Evolutionary conservation across 1,140 invertebrate species (phyloP).

Genomic region (Schlechtendalia chinensis): DNA sequence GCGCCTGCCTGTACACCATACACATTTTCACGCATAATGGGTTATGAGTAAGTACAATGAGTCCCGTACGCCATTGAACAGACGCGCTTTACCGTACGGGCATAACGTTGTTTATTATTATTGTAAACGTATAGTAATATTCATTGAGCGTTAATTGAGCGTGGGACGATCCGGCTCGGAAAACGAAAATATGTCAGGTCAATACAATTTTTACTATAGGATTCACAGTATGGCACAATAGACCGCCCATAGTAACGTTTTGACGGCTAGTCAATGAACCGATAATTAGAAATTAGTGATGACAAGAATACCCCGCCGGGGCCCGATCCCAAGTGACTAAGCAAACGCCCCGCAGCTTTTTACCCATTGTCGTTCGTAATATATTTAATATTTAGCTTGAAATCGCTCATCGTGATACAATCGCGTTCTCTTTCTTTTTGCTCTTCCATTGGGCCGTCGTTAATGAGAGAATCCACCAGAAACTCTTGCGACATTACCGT

Average conservation of each 20-base stretch:
- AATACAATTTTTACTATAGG: constrained; percentile 13
- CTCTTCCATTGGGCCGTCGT: not conserved
- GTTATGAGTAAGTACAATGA: too few relatives aligned
- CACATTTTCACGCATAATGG: too few relatives aligned
- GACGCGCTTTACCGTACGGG: too few relatives aligned
- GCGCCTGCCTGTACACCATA: too few relatives aligned
- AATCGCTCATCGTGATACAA: constrained; percentile 37
- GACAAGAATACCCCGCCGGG: constrained; percentile 35
- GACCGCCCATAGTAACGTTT: constrained; percentile 46
- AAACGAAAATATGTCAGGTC: constrained; percentile 34
- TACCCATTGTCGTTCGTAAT: constrained; percentile 37
- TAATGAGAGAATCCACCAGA: not conserved
- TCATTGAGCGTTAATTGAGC: constrained; percentile 44
- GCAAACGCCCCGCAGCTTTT: constrained; percentile 46
- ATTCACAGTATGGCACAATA: constrained; percentile 33
- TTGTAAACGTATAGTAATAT: not conserved
- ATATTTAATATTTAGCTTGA: constrained; percentile 38
- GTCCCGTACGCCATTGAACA: too few relatives aligned
- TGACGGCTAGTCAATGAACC: constrained; percentile 49
- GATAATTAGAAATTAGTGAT: constrained; percentile 49
- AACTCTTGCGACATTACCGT: not conserved
- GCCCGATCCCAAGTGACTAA: constrained; percentile 43
- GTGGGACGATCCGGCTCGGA: constrained; percentile 42
- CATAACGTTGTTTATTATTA: constrained; percentile 25
- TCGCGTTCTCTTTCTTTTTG: not conserved